These are phyloP conservation scores for Drosophila melanica DNA, from an alignment of 1,140 invertebrate genomes.

Conservation along the genomic window DNA sequence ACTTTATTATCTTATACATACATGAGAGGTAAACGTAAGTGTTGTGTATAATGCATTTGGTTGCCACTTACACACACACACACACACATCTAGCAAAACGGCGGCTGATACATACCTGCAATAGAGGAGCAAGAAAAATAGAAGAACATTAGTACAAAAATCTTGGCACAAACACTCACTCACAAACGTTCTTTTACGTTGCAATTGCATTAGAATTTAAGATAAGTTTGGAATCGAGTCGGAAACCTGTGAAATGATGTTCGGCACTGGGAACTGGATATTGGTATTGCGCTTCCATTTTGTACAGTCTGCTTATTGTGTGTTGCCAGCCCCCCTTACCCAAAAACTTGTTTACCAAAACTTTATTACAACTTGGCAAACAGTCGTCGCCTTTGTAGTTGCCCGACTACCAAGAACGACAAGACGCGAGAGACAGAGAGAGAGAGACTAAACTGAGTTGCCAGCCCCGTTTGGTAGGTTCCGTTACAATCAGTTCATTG, in stretches of 20 bases:
- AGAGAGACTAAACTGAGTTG: not conserved
- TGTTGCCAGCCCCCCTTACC: conserved; percentile 15
- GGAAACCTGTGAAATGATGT: not conserved
- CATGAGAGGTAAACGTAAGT: conserved; percentile 19
- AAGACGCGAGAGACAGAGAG: not conserved
- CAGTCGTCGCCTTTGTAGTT: conserved; percentile 77
- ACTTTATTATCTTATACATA: conserved; percentile 69
- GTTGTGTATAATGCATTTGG: conserved; percentile 63
- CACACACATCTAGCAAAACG: conserved; percentile 54
- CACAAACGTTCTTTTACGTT: conserved; percentile 26
- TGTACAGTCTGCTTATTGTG: conserved; percentile 11
- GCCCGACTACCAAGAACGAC: conserved; percentile 6
- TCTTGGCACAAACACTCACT: conserved; percentile 39
- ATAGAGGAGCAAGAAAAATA: conserved; percentile 49
- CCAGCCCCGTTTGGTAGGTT: conserved; percentile 3
- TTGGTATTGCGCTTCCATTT: conserved; percentile 39
- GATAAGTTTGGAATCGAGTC: conserved; percentile 61
- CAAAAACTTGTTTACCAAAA: conserved; percentile 72
- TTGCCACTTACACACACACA: conserved; percentile 61
- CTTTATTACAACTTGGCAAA: conserved; percentile 82
- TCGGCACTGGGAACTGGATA: conserved; percentile 7
- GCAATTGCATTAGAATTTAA: conserved; percentile 80
- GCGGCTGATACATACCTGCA: conserved; percentile 67
- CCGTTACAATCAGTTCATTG: conserved; percentile 75
- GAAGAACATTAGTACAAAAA: conserved; percentile 60